Evolutionary conservation across 1,140 invertebrate genomes (phyloP).

Genomic region (Drosophila ironensis): DNA sequence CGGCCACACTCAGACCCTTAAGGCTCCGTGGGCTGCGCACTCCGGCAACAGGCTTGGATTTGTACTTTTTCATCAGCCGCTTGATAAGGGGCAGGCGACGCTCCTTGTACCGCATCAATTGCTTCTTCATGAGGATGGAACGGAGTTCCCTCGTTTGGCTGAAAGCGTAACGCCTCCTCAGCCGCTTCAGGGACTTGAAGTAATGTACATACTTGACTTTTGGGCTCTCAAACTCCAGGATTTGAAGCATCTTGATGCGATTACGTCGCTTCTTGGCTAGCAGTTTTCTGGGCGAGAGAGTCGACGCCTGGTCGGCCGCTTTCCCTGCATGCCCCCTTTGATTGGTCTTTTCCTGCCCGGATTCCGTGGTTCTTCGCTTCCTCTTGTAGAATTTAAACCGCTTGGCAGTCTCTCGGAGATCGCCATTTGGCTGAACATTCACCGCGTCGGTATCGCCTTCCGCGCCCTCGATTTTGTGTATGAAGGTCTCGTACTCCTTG

Average conservation of each 20-base stretch:
- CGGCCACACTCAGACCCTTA: slow-evolving; percentile 41
- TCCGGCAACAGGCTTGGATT: not conserved
- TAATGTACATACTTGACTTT: slow-evolving; percentile 63
- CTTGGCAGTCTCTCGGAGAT: slow-evolving; percentile 40
- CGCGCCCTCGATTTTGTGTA: slow-evolving; percentile 56
- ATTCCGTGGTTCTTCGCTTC: slow-evolving; percentile 55
- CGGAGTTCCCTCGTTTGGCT: slow-evolving; percentile 22
- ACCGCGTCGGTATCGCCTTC: slow-evolving; percentile 38
- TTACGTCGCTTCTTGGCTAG: slow-evolving; percentile 54
- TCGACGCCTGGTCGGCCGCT: not conserved
- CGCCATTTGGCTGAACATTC: not conserved
- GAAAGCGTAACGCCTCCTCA: slow-evolving; percentile 27
- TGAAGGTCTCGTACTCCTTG: slow-evolving; percentile 76
- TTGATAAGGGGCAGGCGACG: slow-evolving; percentile 62
- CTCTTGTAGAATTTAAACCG: slow-evolving; percentile 72
- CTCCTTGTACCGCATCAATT: slow-evolving; percentile 42
- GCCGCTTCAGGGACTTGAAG: slow-evolving; percentile 45
- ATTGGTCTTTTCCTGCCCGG: not conserved
- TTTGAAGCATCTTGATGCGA: slow-evolving; percentile 65
- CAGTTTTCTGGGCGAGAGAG: slow-evolving; percentile 11
- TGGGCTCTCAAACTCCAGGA: slow-evolving; percentile 65
- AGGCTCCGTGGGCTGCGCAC: slow-evolving; percentile 37
- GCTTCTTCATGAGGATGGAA: slow-evolving; percentile 16
- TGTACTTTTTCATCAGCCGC: slow-evolving; percentile 49
- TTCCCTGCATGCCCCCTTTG: not conserved